Base-by-base conservation (phyloP, 2,113 vertebrate species). In the Passer montanus region DNA sequence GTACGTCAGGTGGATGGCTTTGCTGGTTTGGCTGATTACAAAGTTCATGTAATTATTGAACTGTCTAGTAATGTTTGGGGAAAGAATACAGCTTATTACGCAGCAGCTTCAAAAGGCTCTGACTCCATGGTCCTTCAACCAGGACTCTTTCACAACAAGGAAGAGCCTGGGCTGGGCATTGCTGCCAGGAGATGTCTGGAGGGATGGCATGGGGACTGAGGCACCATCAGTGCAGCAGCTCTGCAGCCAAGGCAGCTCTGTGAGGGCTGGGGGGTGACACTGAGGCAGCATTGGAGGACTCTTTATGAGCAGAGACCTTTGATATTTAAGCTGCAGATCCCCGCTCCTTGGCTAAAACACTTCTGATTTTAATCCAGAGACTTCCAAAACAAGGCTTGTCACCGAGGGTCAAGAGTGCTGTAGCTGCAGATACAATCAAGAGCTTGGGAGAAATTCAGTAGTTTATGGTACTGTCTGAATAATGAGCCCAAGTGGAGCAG, bases 241-340 rank as follows among this genome's bases (percentile, higher is more conserved):
- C 12, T 47, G 77, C 11, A 27, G 37, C 14, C 62, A 41, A 15
- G 30, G 19, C 21, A 46, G 53, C 41, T 53, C 76, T 50, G 43
- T 9, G 30, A 78, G 73, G 30, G 30, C 56, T 64, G 84, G n/a
- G 47, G 47, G 13, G 30, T 2, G 10, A 69, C 1, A 3, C 1
- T 0, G 1, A 35, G 23, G 43, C n/a, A 53, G 26, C 0, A 0
- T 18, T 1, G 0, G 33, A 6, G 16, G 52, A 28, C 0, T 0
- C 23, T 62, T 70, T 39, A 22, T 6, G 2, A 56, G 23, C 7
- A 2, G 26, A 47, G 33, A 81, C 16, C 49, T 93, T 70, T 44
- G 43, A 43, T 75, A 15, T 6, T 72, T 47, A 31, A 72, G 49
- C 13, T 44, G 33, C 15, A 41, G 28, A 11, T 56, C 55, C 19